These are phyloP conservation scores for Argyra leucocephala DNA, from an alignment of 2,888 invertebrate genomes.

Conservation along the genomic window DNA sequence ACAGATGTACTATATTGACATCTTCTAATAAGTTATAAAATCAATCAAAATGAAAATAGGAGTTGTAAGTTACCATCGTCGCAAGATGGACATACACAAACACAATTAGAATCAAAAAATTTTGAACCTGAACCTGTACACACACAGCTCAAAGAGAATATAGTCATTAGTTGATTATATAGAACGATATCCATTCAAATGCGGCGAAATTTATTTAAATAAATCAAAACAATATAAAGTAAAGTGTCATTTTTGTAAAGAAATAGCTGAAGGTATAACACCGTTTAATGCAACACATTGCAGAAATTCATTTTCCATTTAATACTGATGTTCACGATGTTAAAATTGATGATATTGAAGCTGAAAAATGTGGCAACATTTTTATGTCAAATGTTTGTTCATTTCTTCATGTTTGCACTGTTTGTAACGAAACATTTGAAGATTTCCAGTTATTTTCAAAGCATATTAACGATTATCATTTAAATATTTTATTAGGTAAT, in stretches of 20 bases:
- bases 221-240: neutral
- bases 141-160: neutral
- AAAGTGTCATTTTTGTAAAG: neutral
- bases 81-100: neutral
- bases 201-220: slow-evolving; percentile 7
- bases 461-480: neutral
- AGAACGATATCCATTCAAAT: neutral
- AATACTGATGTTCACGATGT: neutral
- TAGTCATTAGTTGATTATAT: neutral
- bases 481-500: neutral
- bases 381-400: neutral
- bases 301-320: neutral
- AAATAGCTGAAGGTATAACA: neutral
- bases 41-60: too few species aligned
- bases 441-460: neutral
- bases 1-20: too few species aligned
- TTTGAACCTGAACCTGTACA: slow-evolving; percentile 1
- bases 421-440: slow-evolving; percentile 1
- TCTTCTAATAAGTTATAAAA: too few species aligned
- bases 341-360: neutral
- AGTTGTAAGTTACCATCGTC: neutral
- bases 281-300: neutral
- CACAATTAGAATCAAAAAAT: neutral
- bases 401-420: neutral
- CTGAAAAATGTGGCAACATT: neutral